Percentiles rank a stretch among this genome's conserved stretches.
Evolutionary conservation across 2,113 vertebrate species (phyloP).

Genomic region (Saimiri boliviensis): DNA sequence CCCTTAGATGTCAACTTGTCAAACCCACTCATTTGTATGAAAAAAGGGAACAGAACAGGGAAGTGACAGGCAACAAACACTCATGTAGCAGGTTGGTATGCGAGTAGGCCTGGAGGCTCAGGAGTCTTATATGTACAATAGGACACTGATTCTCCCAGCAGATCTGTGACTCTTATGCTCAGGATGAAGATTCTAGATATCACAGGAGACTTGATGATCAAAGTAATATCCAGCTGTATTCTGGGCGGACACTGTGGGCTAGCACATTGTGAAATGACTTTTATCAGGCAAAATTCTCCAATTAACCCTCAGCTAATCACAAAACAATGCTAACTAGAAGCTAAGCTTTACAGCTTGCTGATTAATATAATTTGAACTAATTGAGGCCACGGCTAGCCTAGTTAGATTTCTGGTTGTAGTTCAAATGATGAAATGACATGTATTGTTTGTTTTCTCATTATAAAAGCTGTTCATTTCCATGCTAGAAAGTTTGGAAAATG

Average conservation of each 20-base stretch:
- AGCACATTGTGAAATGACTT: not conserved
- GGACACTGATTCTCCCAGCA: not conserved
- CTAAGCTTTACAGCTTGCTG: not conserved
- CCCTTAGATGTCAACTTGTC: slow-evolving; percentile 25
- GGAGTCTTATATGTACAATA: not conserved
- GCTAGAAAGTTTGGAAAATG: slow-evolving; percentile 24
- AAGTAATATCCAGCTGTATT: not conserved
- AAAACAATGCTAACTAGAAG: slow-evolving; percentile 30
- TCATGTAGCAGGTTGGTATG: not conserved
- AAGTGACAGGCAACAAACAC: not conserved
- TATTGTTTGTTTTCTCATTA: not conserved
- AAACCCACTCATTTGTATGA: not conserved
- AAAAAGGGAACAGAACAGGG: not conserved
- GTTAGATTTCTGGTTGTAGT: slow-evolving; percentile 16
- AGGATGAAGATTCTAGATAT: not conserved
- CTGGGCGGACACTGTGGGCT: not conserved
- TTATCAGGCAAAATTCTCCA: not conserved
- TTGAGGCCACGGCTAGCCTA: not conserved
- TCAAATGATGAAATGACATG: not conserved
- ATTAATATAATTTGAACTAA: slow-evolving; percentile 58
- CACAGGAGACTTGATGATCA: not conserved
- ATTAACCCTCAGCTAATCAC: slow-evolving; percentile 31
- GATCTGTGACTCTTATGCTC: not conserved
- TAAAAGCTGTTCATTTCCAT: not conserved
- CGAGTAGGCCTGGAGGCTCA: not conserved